Evolutionary conservation across 2,113 vertebrate species (phyloP).

Genomic region (Spea multiplicata): DNA sequence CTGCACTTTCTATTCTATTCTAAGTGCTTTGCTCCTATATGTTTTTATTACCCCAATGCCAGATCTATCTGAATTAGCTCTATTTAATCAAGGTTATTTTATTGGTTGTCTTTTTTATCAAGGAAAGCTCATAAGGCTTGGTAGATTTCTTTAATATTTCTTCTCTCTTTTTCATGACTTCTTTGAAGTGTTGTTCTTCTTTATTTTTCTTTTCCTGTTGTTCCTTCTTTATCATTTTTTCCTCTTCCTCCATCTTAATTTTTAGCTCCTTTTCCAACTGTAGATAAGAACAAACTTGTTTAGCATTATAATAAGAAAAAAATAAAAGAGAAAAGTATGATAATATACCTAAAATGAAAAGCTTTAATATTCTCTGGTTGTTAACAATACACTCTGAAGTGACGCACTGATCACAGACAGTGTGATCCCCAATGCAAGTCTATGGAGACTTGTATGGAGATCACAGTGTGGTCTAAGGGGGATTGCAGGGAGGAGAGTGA

Average conservation of each 20-base stretch:
- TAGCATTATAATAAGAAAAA: neutral
- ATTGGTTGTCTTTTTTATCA: neutral
- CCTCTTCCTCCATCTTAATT: slow-evolving; percentile 23
- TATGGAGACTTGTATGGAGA: too few species aligned
- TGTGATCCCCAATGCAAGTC: too few species aligned
- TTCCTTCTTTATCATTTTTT: slow-evolving; percentile 25
- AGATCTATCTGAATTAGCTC: too few species aligned
- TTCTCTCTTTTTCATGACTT: slow-evolving; percentile 53
- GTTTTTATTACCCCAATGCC: too few species aligned
- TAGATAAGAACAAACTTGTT: slow-evolving; percentile 32
- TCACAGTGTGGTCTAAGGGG: too few species aligned
- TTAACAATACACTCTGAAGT: too few species aligned
- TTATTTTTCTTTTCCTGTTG: slow-evolving; percentile 45
- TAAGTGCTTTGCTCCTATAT: too few species aligned
- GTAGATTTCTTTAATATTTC: slow-evolving; percentile 55
- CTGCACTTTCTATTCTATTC: too few species aligned
- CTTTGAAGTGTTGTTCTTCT: slow-evolving; percentile 35
- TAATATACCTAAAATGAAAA: neutral
- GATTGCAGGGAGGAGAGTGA: too few species aligned
- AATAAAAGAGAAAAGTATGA: neutral
- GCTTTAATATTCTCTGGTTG: neutral
- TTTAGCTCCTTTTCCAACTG: slow-evolving; percentile 53
- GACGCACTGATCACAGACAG: too few species aligned
- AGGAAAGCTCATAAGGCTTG: slow-evolving; percentile 51
- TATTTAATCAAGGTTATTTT: neutral